Percentiles rank a stretch among this genome's conserved stretches.
Evolutionary conservation across 2,113 vertebrate species (phyloP).

Genomic region (Ceuthmochares aereus): DNA sequence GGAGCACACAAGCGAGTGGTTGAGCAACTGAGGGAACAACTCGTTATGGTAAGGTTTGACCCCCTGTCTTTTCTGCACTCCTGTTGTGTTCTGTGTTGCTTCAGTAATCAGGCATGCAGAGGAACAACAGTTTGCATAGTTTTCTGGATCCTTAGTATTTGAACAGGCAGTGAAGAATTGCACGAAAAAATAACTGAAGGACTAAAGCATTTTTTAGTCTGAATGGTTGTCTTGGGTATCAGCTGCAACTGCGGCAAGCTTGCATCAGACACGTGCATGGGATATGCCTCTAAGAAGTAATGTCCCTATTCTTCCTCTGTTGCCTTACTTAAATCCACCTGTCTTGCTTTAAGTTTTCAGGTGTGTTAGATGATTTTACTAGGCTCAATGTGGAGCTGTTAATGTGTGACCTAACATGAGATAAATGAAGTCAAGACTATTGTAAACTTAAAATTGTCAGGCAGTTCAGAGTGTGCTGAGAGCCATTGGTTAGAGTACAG

Average conservation of each 20-base stretch:
- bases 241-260: neutral
- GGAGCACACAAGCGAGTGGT: slow-evolving; percentile 90
- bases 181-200: neutral
- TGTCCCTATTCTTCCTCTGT: neutral
- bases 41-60: slow-evolving; percentile 85
- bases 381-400: neutral
- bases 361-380: neutral
- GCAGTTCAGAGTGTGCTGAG: neutral
- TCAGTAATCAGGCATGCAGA: neutral
- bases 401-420: neutral
- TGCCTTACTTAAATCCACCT: neutral
- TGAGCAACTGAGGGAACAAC: slow-evolving; percentile 88
- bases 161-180: neutral
- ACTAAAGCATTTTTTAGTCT: neutral
- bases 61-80: neutral
- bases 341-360: neutral
- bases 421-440: neutral
- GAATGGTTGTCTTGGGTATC: neutral
- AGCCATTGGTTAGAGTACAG: neutral
- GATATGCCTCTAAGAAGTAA: neutral
- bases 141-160: neutral
- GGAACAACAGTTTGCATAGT: neutral
- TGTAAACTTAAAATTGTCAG: neutral
- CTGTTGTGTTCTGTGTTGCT: neutral
- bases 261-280: neutral